A percentile compares a stretch with the other conserved stretches of the same genome.
phyloP scores from a whole-genome alignment of 2,797 vertebrate genomes.

The Lateolabrax maculatus region DNA sequence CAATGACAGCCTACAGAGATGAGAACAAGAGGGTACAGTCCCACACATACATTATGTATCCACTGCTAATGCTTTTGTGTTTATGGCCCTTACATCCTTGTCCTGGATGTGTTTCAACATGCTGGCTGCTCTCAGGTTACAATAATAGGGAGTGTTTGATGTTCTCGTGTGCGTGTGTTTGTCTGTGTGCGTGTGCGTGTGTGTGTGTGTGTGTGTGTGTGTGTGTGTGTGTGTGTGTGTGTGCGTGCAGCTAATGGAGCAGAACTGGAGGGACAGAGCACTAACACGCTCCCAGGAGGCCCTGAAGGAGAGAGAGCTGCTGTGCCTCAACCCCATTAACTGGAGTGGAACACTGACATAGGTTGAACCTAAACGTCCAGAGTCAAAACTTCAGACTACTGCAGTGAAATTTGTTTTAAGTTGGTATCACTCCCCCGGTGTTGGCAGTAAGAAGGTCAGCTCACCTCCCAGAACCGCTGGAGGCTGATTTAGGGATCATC shows the following conservation, averaged over 20 bases:
- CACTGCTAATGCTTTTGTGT: slow-evolving; percentile 27
- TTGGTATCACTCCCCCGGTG: too few relatives aligned
- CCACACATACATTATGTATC: slow-evolving; percentile 20
- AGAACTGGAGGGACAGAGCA: slow-evolving; percentile 82
- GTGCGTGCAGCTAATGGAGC: slow-evolving; percentile 83
- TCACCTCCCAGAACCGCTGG: too few relatives aligned
- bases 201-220: slow-evolving; percentile 20
- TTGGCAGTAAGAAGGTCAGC: too few relatives aligned
- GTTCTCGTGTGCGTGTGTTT: slow-evolving; percentile 5
- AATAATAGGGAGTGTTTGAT: slow-evolving; percentile 37
- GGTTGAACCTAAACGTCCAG: slow-evolving; percentile 27
- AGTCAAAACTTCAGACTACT: slow-evolving; percentile 14
- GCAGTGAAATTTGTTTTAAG: too few relatives aligned
- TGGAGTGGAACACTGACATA: slow-evolving; percentile 87
- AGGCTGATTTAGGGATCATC: too few relatives aligned
- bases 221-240: slow-evolving; percentile 24
- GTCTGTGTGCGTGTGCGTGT: slow-evolving; percentile 16
- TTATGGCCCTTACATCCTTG: not conserved
- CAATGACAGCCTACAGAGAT: slow-evolving; percentile 80
- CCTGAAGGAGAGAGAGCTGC: slow-evolving; percentile 79
- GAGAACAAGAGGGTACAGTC: slow-evolving; percentile 83
- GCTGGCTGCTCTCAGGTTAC: slow-evolving; percentile 48
- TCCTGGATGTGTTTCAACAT: slow-evolving; percentile 18
- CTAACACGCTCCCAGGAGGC: slow-evolving; percentile 82
- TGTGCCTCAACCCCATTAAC: slow-evolving; percentile 85